phyloP scores from a whole-genome alignment of 53 echinoderm and acorn worm genomes.

The Patiria pectinifera region DNA sequence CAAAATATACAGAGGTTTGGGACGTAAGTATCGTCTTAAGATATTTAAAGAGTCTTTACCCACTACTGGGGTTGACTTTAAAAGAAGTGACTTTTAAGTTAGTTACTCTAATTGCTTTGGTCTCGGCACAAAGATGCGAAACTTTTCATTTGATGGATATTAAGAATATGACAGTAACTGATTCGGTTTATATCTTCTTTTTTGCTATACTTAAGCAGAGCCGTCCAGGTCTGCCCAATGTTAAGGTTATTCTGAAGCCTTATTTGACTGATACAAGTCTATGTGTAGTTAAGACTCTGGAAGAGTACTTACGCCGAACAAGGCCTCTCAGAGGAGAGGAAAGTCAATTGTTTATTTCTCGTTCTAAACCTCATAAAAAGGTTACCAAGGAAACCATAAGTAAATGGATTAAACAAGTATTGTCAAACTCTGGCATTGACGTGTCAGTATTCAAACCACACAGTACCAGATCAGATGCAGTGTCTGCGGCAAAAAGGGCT shows the following conservation, averaged over 20 bases:
- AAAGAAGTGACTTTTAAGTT: slow-evolving; percentile 35
- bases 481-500: slow-evolving; percentile 24
- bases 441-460: slow-evolving; percentile 12
- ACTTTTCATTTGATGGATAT: background rate
- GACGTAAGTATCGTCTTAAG: slow-evolving; percentile 48
- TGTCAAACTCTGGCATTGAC: slow-evolving; percentile 3
- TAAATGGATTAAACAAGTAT: slow-evolving; percentile 30
- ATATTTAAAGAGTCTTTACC: background rate
- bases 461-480: slow-evolving; percentile 23
- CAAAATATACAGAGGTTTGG: slow-evolving; percentile 61
- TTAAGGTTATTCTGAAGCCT: slow-evolving; percentile 4
- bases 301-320: slow-evolving; percentile 24
- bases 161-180: background rate
- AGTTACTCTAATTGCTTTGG: slow-evolving; percentile 2
- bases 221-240: background rate
- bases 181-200: background rate
- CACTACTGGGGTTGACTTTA: background rate
- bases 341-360: slow-evolving; percentile 21
- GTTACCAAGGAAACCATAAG: slow-evolving; percentile 37
- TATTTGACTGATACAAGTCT: slow-evolving; percentile 18
- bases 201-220: background rate
- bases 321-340: slow-evolving; percentile 8
- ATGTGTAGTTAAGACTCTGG: slow-evolving; percentile 5
- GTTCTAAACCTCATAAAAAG: slow-evolving; percentile 35
- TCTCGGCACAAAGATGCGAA: slow-evolving; percentile 44